Percentiles rank a stretch among this genome's conserved stretches.
Evolutionary conservation across 2,113 vertebrate species (phyloP).

Genomic region (Stercorarius parasiticus): DNA sequence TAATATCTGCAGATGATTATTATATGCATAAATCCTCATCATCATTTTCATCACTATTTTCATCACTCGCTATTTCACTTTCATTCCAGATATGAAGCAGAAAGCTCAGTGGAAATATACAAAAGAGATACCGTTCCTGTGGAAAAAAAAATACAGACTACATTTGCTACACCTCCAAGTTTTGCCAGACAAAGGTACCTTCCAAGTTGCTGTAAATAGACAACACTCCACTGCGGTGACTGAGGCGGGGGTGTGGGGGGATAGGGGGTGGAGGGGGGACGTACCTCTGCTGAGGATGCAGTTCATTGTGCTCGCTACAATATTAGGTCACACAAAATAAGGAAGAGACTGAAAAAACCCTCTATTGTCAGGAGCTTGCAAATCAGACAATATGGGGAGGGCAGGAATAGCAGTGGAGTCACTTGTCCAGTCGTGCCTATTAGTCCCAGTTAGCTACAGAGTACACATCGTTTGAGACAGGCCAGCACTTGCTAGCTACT

Average conservation of each 20-base stretch:
- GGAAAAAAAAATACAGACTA: not conserved
- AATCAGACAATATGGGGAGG: not conserved
- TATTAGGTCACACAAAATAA: not conserved
- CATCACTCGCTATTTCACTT: not conserved
- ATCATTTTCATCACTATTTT: slow-evolving; percentile 27
- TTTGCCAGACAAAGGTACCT: not conserved
- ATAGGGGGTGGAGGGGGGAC: not conserved
- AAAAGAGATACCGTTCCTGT: not conserved
- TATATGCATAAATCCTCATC: not conserved
- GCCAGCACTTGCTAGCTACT: not conserved
- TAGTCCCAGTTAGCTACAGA: not conserved
- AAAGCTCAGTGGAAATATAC: not conserved
- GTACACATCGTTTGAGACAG: not conserved
- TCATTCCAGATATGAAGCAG: not conserved
- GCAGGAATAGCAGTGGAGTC: accelerated
- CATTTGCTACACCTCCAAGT: not conserved
- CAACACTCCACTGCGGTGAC: not conserved
- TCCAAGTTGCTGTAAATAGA: not conserved
- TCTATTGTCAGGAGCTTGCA: not conserved
- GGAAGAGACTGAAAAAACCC: not conserved
- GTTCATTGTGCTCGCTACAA: not conserved
- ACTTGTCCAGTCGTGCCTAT: accelerated
- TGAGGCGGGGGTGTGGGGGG: no score
- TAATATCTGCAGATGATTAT: slow-evolving; percentile 44
- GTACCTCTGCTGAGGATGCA: not conserved